These are phyloP conservation scores for Gymnothorax reevesii DNA, from an alignment of 2,797 vertebrate species.

Conservation along the genomic window DNA sequence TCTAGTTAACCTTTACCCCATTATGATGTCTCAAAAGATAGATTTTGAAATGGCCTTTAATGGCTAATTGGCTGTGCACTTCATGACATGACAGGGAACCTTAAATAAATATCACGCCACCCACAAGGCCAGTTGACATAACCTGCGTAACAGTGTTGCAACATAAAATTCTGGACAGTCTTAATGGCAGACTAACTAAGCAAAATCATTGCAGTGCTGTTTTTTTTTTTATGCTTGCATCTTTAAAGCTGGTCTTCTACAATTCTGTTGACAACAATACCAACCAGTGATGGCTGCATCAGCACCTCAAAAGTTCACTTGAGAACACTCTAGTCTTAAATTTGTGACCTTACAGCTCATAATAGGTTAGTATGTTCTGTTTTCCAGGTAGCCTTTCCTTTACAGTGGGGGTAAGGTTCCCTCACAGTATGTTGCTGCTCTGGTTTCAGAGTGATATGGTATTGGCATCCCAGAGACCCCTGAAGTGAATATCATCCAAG, in stretches of 20 bases:
- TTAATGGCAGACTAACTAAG: neutral
- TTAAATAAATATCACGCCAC: too few relatives aligned
- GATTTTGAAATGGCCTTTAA: too few relatives aligned
- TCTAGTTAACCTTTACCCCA: too few relatives aligned
- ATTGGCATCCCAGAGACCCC: neutral
- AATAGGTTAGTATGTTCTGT: neutral
- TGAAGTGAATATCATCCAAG: constrained; percentile 6
- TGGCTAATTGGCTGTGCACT: too few relatives aligned
- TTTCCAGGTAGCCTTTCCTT: constrained; percentile 3
- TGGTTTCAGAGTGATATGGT: neutral
- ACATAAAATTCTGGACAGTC: neutral
- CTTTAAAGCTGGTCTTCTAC: neutral
- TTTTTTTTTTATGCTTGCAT: too few relatives aligned
- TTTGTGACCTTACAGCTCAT: neutral
- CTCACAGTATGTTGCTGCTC: neutral
- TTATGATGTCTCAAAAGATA: too few relatives aligned
- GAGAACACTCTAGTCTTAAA: neutral
- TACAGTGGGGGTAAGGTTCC: neutral
- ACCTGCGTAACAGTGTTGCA: neutral
- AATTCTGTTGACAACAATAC: neutral
- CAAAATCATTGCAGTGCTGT: neutral
- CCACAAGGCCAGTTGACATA: neutral
- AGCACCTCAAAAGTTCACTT: neutral
- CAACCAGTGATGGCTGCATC: neutral
- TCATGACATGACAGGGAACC: too few relatives aligned